A percentile compares a stretch with the other conserved stretches of the same genome.
Conservation (phyloP, 2,888 invertebrate species). For the Hypsopygia costalis region DNA sequence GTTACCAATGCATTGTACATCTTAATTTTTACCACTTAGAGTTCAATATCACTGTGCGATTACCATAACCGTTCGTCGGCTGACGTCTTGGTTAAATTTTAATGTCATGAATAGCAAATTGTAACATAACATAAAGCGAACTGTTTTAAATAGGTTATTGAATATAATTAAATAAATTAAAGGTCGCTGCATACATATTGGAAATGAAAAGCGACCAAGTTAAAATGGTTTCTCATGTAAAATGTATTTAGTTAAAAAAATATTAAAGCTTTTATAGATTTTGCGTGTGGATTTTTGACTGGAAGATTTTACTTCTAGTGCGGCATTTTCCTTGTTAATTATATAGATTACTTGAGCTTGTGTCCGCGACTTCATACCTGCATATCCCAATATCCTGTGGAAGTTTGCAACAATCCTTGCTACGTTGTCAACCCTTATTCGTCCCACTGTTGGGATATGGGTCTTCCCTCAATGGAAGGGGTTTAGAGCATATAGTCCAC, state of each 20-base stretch:
- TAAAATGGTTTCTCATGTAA: neutral
- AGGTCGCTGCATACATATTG: constrained; percentile 4
- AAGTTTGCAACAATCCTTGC: no score
- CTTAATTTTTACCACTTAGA: constrained; percentile 12
- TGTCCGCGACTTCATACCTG: no score
- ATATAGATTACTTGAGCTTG: no score
- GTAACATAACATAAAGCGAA: constrained; percentile 5
- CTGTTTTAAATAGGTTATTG: constrained; percentile 5
- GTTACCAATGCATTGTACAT: constrained; percentile 1
- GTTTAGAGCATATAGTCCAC: no score
- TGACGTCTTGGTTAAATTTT: constrained; percentile 21
- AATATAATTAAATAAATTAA: constrained; percentile 7
- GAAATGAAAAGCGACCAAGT: neutral
- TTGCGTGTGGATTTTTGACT: no score
- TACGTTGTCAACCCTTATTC: no score
- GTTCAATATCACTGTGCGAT: constrained; percentile 18
- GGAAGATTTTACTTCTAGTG: no score
- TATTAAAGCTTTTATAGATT: neutral
- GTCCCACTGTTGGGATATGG: no score
- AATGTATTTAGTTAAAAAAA: neutral
- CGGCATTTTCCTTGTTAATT: no score
- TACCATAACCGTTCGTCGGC: constrained; percentile 22
- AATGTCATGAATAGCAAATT: constrained; percentile 22
- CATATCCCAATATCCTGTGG: no score
- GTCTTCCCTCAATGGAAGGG: no score